Evolutionary conservation across 2,113 vertebrate species (phyloP).

Genomic region (Malurus elegans): DNA sequence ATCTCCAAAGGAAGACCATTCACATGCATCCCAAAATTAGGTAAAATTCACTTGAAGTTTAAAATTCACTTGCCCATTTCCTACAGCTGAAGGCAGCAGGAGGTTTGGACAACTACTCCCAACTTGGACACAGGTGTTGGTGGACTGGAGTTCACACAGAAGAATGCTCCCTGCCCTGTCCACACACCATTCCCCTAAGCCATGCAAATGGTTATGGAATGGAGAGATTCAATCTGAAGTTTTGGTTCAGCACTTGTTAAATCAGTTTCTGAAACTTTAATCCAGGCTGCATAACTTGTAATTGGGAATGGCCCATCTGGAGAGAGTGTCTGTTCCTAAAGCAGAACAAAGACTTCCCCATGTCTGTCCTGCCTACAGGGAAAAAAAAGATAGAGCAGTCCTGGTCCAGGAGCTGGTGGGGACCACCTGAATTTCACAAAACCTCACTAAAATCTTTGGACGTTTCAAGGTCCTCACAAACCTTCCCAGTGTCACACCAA

Average conservation of each 20-base stretch:
- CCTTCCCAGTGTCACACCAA: rapidly evolving
- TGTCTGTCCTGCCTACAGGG: neutral
- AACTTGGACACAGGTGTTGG: neutral
- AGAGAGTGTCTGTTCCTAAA: neutral
- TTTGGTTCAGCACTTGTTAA: neutral
- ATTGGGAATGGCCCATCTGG: neutral
- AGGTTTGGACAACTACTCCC: neutral
- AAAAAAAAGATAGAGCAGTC: neutral
- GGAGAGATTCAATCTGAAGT: neutral
- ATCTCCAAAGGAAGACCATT: neutral
- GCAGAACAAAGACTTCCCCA: neutral
- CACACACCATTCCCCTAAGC: rapidly evolving
- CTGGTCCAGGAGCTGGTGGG: neutral
- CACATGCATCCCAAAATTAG: neutral
- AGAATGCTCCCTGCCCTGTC: neutral
- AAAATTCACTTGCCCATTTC: neutral
- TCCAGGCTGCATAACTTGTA: neutral
- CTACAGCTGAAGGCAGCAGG: neutral
- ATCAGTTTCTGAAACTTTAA: neutral
- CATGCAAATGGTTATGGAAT: neutral
- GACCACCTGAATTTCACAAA: neutral
- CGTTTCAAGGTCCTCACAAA: neutral
- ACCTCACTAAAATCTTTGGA: neutral
- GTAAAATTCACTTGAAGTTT: neutral
- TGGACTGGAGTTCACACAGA: neutral